Evolutionary conservation across 2,888 invertebrate genomes (phyloP).

Genomic region (Epinotia brunnichana): DNA sequence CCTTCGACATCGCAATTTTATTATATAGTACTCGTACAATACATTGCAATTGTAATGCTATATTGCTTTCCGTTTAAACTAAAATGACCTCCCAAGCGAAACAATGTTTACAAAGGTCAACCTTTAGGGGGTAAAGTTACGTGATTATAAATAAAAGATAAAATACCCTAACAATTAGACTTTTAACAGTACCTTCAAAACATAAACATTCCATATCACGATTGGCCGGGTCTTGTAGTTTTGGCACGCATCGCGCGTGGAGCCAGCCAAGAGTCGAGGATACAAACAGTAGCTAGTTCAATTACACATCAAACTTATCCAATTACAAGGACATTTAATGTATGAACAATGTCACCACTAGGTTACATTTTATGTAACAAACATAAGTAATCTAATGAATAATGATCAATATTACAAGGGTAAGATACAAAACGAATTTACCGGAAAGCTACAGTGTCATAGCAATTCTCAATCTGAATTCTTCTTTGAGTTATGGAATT

Average conservation of each 20-base stretch:
- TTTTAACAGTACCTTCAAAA: constrained; percentile 15
- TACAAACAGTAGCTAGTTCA: constrained; percentile 19
- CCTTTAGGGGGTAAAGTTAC: not conserved
- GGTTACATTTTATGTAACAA: not conserved
- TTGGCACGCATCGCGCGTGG: constrained; percentile 26
- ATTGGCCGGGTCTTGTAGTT: constrained; percentile 29
- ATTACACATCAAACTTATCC: constrained; percentile 35
- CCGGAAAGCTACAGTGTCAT: too few species aligned
- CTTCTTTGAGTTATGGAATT: too few species aligned
- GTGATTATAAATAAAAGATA: not conserved
- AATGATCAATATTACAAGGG: too few species aligned
- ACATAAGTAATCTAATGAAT: not conserved
- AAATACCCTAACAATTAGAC: constrained; percentile 7
- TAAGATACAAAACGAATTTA: too few species aligned
- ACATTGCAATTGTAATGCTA: too few species aligned
- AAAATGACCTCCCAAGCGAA: not conserved
- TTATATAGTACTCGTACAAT: not conserved
- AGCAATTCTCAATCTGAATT: too few species aligned
- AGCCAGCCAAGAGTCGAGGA: constrained; percentile 32
- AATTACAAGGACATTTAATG: constrained; percentile 16
- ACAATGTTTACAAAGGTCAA: not conserved
- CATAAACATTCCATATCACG: constrained; percentile 32
- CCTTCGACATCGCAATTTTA: not conserved
- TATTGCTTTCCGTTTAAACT: not conserved
- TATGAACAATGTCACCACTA: not conserved